phyloP scores from a whole-genome alignment of 2,888 invertebrate genomes.

The Clepsis dumicolana region DNA sequence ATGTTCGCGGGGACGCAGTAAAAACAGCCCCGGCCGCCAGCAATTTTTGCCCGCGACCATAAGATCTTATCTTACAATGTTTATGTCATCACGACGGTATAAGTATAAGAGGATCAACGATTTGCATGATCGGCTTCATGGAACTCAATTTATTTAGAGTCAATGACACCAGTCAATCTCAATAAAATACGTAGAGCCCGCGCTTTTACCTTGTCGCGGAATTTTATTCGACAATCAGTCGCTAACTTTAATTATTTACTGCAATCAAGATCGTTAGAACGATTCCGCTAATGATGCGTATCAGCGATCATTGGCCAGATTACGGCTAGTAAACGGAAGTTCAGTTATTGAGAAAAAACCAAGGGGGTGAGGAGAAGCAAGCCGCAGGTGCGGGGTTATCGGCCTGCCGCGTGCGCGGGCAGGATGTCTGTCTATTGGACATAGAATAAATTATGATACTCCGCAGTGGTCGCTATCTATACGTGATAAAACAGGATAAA shows the following conservation, averaged over 20 bases:
- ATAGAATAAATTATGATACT: constrained; percentile 38
- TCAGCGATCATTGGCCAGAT: constrained; percentile 78
- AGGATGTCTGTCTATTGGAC: constrained; percentile 42
- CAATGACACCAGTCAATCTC: constrained; percentile 59
- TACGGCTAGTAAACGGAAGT: constrained; percentile 82
- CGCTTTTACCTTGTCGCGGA: constrained; percentile 25
- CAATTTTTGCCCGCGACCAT: constrained; percentile 5
- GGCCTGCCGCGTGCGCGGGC: constrained; percentile 55
- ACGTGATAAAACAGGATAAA: background rate
- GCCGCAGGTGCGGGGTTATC: constrained; percentile 80
- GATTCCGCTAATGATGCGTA: constrained; percentile 81
- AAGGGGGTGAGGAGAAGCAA: constrained; percentile 70
- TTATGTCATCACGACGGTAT: constrained; percentile 5
- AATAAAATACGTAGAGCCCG: constrained; percentile 28
- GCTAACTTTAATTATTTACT: constrained; percentile 61
- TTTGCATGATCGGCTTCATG: constrained; percentile 48
- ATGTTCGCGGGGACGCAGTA: constrained; percentile 7
- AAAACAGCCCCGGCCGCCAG: constrained; percentile 9
- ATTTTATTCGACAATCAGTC: constrained; percentile 47
- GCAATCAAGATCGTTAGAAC: constrained; percentile 64
- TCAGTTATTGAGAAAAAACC: constrained; percentile 72
- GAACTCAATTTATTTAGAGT: constrained; percentile 58
- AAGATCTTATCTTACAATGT: constrained; percentile 28
- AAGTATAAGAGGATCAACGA: constrained; percentile 14
- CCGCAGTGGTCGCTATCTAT: constrained; percentile 6